Evolutionary conservation across 2,113 vertebrate species (phyloP).

Genomic region (Peromyscus leucopus): DNA sequence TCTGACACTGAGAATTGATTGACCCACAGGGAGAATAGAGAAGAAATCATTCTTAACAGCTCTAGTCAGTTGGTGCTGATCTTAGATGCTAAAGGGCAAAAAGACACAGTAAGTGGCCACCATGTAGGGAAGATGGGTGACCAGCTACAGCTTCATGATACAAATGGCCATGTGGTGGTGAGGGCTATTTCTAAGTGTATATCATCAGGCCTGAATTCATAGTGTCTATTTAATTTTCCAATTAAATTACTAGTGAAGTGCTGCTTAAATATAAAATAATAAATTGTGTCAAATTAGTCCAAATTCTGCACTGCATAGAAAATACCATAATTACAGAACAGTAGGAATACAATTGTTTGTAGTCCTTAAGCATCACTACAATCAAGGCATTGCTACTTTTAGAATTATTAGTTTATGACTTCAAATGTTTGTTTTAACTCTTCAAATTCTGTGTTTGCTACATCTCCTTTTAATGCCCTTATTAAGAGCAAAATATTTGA

Average conservation of each 20-base stretch:
- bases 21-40: slow-evolving; percentile 13
- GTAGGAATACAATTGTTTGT: slow-evolving; percentile 56
- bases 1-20: slow-evolving; percentile 17
- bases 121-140: not conserved
- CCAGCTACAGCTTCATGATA: not conserved
- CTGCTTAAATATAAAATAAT: slow-evolving; percentile 42
- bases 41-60: slow-evolving; percentile 52
- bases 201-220: slow-evolving; percentile 51
- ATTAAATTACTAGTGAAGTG: slow-evolving; percentile 66
- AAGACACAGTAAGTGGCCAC: not conserved
- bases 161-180: not conserved
- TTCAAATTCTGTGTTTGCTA: slow-evolving; percentile 6
- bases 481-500: not conserved
- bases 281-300: slow-evolving; percentile 58
- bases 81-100: slow-evolving; percentile 6
- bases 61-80: not conserved
- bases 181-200: slow-evolving; percentile 42
- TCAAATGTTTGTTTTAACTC: not conserved
- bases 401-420: slow-evolving; percentile 28
- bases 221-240: slow-evolving; percentile 68
- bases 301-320: slow-evolving; percentile 50
- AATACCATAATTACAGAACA: slow-evolving; percentile 65
- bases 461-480: not conserved
- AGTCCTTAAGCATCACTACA: slow-evolving; percentile 41
- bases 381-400: slow-evolving; percentile 50